A percentile compares a stretch with the other conserved stretches of the same genome.
phyloP scores from a whole-genome alignment of 2,888 invertebrate species.

The Drosophila anceps region DNA sequence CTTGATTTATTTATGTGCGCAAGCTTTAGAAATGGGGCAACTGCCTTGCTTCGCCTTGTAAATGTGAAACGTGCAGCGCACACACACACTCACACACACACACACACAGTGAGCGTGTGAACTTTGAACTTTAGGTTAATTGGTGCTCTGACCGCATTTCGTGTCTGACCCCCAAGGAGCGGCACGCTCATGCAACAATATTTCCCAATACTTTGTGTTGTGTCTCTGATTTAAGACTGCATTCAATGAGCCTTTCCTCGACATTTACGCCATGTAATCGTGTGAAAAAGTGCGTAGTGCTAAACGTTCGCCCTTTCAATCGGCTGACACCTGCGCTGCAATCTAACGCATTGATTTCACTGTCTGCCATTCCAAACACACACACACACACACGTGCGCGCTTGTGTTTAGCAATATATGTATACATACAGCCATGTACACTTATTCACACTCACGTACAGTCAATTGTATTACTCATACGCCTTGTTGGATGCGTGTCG shows the following conservation, averaged over 20 bases:
- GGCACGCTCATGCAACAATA: slow-evolving; percentile 20
- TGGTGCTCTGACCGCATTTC: slow-evolving; percentile 68
- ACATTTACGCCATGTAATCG: slow-evolving; percentile 9
- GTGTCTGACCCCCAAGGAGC: slow-evolving; percentile 19
- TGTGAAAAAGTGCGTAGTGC: slow-evolving; percentile 3
- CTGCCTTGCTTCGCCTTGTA: slow-evolving; percentile 34
- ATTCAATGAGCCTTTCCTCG: neutral
- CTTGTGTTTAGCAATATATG: no score
- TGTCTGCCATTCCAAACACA: slow-evolving; percentile 20
- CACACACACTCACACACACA: slow-evolving; percentile 1
- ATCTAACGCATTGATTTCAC: slow-evolving; percentile 36
- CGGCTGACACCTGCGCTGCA: slow-evolving; percentile 30
- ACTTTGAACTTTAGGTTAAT: slow-evolving; percentile 83
- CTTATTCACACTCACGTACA: slow-evolving; percentile 8
- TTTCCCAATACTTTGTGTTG: neutral
- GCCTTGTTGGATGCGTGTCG: slow-evolving; percentile 36
- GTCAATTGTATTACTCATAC: slow-evolving; percentile 69
- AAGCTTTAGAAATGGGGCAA: slow-evolving; percentile 64
- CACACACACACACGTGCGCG: slow-evolving; percentile 5
- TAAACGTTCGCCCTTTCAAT: slow-evolving; percentile 8
- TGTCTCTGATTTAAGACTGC: neutral
- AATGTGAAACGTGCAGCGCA: slow-evolving; percentile 17
- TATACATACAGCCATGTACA: neutral
- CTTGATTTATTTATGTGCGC: slow-evolving; percentile 53
- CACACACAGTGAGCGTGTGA: slow-evolving; percentile 56